These are phyloP conservation scores for Gyps fulvus DNA, from an alignment of 2,113 vertebrate genomes.

Conservation along the genomic window DNA sequence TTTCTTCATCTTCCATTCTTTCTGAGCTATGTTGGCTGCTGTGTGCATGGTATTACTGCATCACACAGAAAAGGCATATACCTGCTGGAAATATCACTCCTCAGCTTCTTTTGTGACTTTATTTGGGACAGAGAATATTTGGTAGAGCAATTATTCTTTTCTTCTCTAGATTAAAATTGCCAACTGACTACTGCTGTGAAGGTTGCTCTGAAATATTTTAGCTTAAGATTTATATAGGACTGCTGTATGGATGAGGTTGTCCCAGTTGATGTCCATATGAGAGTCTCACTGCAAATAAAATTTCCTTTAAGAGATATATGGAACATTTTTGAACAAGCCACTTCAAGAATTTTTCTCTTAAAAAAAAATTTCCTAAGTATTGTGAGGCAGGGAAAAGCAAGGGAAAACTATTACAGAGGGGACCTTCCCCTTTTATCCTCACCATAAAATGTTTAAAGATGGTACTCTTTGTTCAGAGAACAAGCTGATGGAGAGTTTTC, in stretches of 20 bases:
- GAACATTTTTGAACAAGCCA: background rate
- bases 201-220: background rate
- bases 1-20: background rate
- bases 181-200: background rate
- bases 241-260: background rate
- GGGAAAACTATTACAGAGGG: background rate
- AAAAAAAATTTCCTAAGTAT: background rate
- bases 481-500: background rate
- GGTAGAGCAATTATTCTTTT: background rate
- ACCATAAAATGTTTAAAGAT: background rate
- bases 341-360: background rate
- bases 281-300: background rate
- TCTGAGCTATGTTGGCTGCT: background rate
- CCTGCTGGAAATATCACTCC: background rate
- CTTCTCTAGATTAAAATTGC: background rate
- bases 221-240: background rate
- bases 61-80: too few species aligned
- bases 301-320: background rate
- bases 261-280: rapidly evolving
- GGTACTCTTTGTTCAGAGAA: background rate
- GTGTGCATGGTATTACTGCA: background rate
- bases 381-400: background rate
- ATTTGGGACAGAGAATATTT: background rate
- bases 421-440: background rate
- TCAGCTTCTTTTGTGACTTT: background rate